Evolutionary conservation across 1,140 invertebrate genomes (phyloP), one percentile per base, ranked within the genome.

Genomic region (Lepidurus couesii): DNA sequence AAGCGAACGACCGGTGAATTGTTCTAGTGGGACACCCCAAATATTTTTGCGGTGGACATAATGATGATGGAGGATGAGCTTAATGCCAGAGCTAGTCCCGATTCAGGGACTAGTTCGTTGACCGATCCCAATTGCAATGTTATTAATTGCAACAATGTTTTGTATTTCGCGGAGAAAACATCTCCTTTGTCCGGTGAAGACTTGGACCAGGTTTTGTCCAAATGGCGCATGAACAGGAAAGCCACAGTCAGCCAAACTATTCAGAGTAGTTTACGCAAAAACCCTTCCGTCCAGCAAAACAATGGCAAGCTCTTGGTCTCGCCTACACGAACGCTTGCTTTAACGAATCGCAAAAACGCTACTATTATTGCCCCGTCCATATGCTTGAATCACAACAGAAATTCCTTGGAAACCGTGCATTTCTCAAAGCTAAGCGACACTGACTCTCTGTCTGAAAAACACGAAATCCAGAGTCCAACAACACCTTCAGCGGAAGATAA

Each of bases 31-130:
- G 53, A 65, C 21, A 65, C 53, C 53, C 53, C 3, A 65, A 65
- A 65, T 65, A 65, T 5, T 65, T 21, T 65, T 65, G 53, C 21
- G 53, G 53, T 65, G 53, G 21, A n/a, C 53, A n/a, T 65, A n/a
- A 21, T 21, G 6, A 65, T 16, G 53, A 77, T 45, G 34, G 26
- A 44, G 24, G 43, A 77, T 21, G 75, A 77, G 43, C 75, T 45
- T 47, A 47, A 13, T 1, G 26, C 78, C 8, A 24, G 78, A 42
- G 78, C 78, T 21, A 79, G 78, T 74, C 78, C 78, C 26, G 78
- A 79, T 47, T 79, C 78, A 21, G 78, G 78, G 16, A 79, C 78
- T 43, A 74, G 74, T 42, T 79, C 78, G 78, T 74, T 79, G 42
- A 44, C 73, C 42, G 78, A 79, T 34, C 21, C 21, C 42, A 75